Conservation (phyloP, 2,888 invertebrate genomes). For the Xanthorhoe designata region DNA sequence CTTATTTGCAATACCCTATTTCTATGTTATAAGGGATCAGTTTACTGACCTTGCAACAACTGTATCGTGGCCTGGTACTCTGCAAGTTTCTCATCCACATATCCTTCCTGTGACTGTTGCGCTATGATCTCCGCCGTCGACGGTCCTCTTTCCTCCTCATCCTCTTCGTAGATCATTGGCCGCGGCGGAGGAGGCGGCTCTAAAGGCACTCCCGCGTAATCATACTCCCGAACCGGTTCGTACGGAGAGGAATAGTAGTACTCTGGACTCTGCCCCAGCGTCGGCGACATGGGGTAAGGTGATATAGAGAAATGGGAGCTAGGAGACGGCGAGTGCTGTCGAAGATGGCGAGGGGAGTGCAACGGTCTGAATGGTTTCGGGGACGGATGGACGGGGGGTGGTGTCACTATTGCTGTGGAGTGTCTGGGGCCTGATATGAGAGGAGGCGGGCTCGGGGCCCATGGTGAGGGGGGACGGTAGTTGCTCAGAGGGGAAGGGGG, state of each 20-base stretch:
- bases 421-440: slow-evolving; percentile 87
- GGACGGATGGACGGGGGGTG: slow-evolving; percentile 85
- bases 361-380: slow-evolving; percentile 81
- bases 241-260: slow-evolving; percentile 86
- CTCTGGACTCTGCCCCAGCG: slow-evolving; percentile 86
- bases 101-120: slow-evolving; percentile 97
- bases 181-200: slow-evolving; percentile 92
- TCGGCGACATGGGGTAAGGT: slow-evolving; percentile 84
- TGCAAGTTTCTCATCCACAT: slow-evolving; percentile 96
- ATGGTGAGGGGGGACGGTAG: slow-evolving; percentile 91
- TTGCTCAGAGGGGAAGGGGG: slow-evolving; percentile 87
- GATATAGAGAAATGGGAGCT: slow-evolving; percentile 82
- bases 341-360: slow-evolving; percentile 75
- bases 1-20: background rate
- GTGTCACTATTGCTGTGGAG: slow-evolving; percentile 83
- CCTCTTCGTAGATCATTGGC: slow-evolving; percentile 87
- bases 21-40: background rate
- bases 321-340: slow-evolving; percentile 79
- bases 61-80: slow-evolving; percentile 97
- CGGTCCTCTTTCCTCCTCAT: slow-evolving; percentile 90
- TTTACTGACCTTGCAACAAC: slow-evolving; percentile 92
- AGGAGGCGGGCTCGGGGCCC: slow-evolving; percentile 91
- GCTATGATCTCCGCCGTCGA: slow-evolving; percentile 97
- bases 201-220: slow-evolving; percentile 91
- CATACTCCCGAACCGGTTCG: slow-evolving; percentile 86